Evolutionary conservation across 2,797 vertebrate species (phyloP).

Genomic region (Sarcoramphus papa): DNA sequence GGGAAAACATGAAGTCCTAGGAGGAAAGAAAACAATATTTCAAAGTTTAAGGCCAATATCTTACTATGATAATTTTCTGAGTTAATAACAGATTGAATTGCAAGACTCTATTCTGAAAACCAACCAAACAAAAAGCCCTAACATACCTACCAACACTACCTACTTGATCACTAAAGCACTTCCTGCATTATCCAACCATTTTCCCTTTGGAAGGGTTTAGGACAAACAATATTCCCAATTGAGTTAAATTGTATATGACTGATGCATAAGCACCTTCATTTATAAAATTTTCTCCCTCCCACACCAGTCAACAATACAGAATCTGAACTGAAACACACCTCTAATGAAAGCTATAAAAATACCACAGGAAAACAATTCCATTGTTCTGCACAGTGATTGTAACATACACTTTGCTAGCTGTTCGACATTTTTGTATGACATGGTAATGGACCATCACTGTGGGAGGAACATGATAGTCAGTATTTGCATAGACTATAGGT

Average conservation of each 20-base stretch:
- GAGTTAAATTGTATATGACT: background rate
- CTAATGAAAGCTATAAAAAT: background rate
- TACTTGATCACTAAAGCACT: background rate
- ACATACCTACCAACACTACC: background rate
- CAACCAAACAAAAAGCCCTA: background rate
- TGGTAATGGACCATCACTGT: background rate
- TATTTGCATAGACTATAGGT: background rate
- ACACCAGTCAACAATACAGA: background rate
- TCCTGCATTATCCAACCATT: background rate
- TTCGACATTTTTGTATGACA: background rate
- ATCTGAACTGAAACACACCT: background rate
- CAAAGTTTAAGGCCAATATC: background rate
- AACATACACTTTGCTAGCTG: background rate
- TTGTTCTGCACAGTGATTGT: background rate
- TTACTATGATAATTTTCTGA: background rate
- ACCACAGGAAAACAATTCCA: background rate
- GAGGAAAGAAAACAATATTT: conserved; percentile 13
- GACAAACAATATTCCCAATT: background rate
- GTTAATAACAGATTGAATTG: background rate
- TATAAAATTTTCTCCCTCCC: background rate
- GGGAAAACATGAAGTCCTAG: conserved; percentile 96
- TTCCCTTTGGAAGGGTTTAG: background rate
- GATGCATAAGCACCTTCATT: background rate
- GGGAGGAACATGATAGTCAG: background rate
- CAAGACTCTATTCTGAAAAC: background rate